Evolutionary conservation across 2,113 vertebrate species (phyloP).

Genomic region (Callocephalon fimbriatum): DNA sequence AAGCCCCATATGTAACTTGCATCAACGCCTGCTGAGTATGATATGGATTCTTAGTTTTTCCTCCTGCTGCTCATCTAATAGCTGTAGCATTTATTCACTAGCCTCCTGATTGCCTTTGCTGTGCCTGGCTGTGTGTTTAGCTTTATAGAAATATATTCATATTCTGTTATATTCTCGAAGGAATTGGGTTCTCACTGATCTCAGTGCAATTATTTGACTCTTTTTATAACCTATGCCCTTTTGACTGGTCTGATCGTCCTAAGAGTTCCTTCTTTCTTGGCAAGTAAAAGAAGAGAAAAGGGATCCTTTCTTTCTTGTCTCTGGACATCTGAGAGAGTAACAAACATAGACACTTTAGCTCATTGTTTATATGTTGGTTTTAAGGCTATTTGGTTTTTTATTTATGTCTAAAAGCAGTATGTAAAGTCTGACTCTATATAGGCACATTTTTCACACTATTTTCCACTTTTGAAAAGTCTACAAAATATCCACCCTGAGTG

Average conservation of each 20-base stretch:
- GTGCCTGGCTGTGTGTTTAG: not conserved
- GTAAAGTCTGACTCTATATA: not conserved
- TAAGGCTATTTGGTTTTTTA: not conserved
- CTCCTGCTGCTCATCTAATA: not conserved
- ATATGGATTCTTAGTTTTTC: not conserved
- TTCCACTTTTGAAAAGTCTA: not conserved
- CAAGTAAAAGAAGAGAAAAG: not conserved
- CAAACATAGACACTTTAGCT: not conserved
- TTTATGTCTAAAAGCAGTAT: not conserved
- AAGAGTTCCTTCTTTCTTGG: not conserved
- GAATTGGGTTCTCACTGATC: not conserved
- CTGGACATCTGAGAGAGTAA: not conserved
- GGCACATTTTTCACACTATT: not conserved
- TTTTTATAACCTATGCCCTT: not conserved
- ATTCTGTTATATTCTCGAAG: not conserved
- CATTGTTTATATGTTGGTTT: not conserved
- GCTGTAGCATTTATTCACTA: not conserved
- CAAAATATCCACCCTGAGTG: rapidly evolving
- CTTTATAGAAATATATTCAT: not conserved
- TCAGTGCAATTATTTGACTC: not conserved
- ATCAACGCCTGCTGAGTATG: not conserved
- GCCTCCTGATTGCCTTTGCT: not conserved
- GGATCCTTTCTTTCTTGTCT: not conserved
- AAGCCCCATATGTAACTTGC: not conserved
- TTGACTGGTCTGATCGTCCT: not conserved